A percentile compares a stretch with the other conserved stretches of the same genome.
Conservation (phyloP, 64 coral and sea anemone genomes). For the Stylophora pistillata region DNA sequence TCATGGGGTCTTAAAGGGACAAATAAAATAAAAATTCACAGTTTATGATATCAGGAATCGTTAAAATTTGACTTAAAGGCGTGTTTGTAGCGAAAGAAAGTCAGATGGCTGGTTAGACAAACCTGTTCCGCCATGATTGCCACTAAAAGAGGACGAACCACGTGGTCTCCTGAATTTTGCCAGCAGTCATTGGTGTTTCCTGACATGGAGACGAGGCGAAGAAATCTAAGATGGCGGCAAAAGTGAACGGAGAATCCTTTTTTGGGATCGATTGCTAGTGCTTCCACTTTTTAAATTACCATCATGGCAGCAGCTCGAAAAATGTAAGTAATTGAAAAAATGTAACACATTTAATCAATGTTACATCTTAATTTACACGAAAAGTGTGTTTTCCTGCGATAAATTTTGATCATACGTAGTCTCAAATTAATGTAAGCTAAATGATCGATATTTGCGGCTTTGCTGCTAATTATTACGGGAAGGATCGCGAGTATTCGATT, state of each 20-base stretch:
- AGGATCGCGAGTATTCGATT: no score
- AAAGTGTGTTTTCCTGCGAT: no score
- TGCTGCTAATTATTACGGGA: no score
- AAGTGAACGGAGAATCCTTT: conserved; percentile 10
- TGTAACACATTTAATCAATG: not conserved
- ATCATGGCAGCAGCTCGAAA: not conserved
- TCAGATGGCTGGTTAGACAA: not conserved
- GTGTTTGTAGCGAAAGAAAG: not conserved
- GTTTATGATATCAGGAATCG: not conserved
- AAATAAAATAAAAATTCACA: not conserved
- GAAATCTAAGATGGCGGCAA: conserved; percentile 88
- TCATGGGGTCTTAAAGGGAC: not conserved
- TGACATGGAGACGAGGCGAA: conserved; percentile 40
- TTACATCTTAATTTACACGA: no score
- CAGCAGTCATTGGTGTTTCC: conserved; percentile 29
- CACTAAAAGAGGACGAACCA: conserved; percentile 84
- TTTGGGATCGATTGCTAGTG: not conserved
- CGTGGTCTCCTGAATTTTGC: conserved; percentile 83
- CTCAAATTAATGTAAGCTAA: no score
- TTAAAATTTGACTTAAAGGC: not conserved
- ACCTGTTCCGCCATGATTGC: conserved; percentile 95
- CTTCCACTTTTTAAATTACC: not conserved
- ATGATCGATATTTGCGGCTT: no score
- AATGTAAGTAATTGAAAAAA: not conserved
- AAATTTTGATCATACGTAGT: no score